These are phyloP conservation scores for Rhynchophorus ferrugineus DNA, from an alignment of 1,140 invertebrate species.

Conservation along the genomic window DNA sequence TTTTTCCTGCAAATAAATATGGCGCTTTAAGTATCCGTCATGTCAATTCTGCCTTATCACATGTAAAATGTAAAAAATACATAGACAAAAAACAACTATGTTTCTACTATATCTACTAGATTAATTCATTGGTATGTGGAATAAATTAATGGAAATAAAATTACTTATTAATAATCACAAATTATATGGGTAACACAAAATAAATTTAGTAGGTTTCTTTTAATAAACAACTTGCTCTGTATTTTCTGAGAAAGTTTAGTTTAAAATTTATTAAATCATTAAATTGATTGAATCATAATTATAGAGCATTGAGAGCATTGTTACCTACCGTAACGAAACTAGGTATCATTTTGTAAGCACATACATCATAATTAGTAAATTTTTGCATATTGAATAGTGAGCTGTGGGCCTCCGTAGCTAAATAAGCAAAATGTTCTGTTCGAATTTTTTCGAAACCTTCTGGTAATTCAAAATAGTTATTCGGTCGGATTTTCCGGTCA, in stretches of 20 bases:
- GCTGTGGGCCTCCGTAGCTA: conserved; percentile 16
- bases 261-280: background rate
- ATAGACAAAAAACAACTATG: no score
- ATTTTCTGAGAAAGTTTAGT: background rate
- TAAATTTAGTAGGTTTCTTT: background rate
- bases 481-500: conserved; percentile 24
- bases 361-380: conserved; percentile 33
- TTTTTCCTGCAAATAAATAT: background rate
- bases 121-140: no score
- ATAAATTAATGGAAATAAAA: background rate
- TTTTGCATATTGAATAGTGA: conserved; percentile 27
- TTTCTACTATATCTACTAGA: no score
- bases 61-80: no score
- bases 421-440: conserved; percentile 32
- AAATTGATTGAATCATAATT: background rate
- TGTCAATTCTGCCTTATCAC: background rate
- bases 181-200: background rate
- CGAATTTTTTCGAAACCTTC: conserved; percentile 28
- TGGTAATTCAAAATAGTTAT: conserved; percentile 19
- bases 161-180: background rate
- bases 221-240: background rate
- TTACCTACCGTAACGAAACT: conserved; percentile 23
- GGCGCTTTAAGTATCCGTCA: background rate
- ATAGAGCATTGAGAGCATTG: background rate
- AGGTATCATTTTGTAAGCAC: conserved; percentile 29